Evolutionary conservation across 2,113 vertebrate genomes (phyloP).

Genomic region (Centrocercus urophasianus): DNA sequence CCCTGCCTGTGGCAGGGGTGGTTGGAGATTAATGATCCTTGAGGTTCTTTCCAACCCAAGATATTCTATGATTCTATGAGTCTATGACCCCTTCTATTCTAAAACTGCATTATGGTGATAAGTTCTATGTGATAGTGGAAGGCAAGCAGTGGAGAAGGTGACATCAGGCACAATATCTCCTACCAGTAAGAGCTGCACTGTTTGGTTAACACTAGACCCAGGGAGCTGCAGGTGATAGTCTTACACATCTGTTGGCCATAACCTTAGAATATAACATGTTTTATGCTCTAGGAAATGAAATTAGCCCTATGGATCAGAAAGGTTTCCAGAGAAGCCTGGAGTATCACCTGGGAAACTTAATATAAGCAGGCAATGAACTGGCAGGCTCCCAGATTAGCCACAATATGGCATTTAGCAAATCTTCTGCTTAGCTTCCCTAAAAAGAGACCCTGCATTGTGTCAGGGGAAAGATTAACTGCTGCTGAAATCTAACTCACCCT

Average conservation of each 20-base stretch:
- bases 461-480: slow-evolving; percentile 9
- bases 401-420: not conserved
- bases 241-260: not conserved
- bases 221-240: not conserved
- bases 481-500: not conserved
- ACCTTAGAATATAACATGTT: not conserved
- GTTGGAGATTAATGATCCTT: too few relatives aligned
- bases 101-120: fast-evolving
- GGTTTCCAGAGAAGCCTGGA: not conserved
- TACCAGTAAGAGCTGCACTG: not conserved
- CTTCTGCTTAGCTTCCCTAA: not conserved
- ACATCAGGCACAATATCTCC: not conserved
- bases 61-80: too few relatives aligned
- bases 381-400: not conserved
- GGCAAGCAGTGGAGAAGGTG: not conserved
- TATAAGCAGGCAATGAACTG: not conserved
- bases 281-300: slow-evolving; percentile 4
- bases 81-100: not conserved
- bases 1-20: too few relatives aligned
- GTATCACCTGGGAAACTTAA: not conserved
- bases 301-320: not conserved
- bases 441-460: not conserved
- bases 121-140: fast-evolving
- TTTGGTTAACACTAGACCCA: not conserved
- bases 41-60: too few relatives aligned